phyloP scores from a whole-genome alignment of 2,888 invertebrate genomes.

The Tetramorium bicarinatum region DNA sequence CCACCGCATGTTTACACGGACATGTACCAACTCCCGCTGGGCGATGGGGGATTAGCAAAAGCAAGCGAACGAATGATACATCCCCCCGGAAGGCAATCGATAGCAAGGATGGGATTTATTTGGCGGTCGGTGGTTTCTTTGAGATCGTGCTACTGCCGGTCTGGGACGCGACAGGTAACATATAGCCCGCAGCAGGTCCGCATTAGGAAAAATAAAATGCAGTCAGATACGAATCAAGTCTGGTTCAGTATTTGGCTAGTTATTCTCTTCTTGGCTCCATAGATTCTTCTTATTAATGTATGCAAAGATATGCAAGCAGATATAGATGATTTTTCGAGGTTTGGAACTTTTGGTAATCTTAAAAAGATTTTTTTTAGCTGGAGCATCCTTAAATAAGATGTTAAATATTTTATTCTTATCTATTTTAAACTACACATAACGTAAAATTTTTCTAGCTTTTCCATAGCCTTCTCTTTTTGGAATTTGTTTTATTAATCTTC shows the following conservation, averaged over 20 bases:
- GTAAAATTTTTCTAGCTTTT: background rate
- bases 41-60: conserved; percentile 69
- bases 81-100: conserved; percentile 68
- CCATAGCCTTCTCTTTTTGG: background rate
- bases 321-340: background rate
- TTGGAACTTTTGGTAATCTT: background rate
- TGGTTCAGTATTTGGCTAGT: conserved; percentile 32
- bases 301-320: background rate
- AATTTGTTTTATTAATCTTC: background rate
- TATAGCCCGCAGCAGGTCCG: conserved; percentile 56
- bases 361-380: background rate
- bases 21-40: conserved; percentile 71
- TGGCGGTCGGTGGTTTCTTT: conserved; percentile 69
- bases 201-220: conserved; percentile 60
- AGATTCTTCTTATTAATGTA: conserved; percentile 1
- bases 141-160: conserved; percentile 54
- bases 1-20: conserved; percentile 71
- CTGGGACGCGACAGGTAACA: conserved; percentile 59
- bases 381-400: no score
- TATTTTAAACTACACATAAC: background rate
- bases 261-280: conserved; percentile 10
- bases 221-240: conserved; percentile 64
- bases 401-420: background rate
- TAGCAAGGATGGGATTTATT: conserved; percentile 72
- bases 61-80: conserved; percentile 66